Evolutionary conservation across 1,140 invertebrate species (phyloP), one percentile per base, ranked within the genome.

Genomic region (Eriocheir sinensis): DNA sequence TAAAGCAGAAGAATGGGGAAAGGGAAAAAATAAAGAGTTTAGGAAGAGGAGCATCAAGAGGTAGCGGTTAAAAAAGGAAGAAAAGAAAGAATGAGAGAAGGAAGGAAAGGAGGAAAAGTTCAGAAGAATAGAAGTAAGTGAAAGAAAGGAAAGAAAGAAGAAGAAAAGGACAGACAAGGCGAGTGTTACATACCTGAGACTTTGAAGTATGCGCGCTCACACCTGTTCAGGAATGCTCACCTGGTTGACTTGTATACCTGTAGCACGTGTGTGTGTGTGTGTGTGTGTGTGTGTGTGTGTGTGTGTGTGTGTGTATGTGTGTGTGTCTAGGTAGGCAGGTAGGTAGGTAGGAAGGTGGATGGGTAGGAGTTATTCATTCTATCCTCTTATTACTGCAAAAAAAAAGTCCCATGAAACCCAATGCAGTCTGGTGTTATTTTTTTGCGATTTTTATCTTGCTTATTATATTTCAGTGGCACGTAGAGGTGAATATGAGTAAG

Each of bases 221-320:
- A 88, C n/a, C 38, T 41, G 44, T 40, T 41, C 44, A 30, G 17
- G 30, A 27, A 88, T 40, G 15, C 44, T 2, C 44, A 3, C 30
- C 1, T 90, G 32, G 48, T 30, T 90, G 32, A n/a, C n/a, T n/a
- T n/a, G n/a, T n/a, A n/a, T n/a, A n/a, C n/a, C n/a, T n/a, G n/a
- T n/a, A n/a, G 48, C 12, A 32, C 30, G 48, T 90, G 48, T 90
- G 48, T 90, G 30, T 60, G 72, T 80, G 60, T 91, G 89, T 90
- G 48, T 90, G 89, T 90, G 89, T 90, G 41, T 90, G 44, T 90
- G 89, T 90, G 89, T 90, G 41, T 90, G 89, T 90, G 41, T 90
- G 89, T 90, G 41, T 90, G 89, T 90, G 27, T 53, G 89, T 60
- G 32, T 60, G 44, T 60, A 30, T 53, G 30, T 38, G 27, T 90